Evolutionary conservation across 2,888 invertebrate genomes (phyloP), one percentile per base, ranked within the genome.

Genomic region (Drosophila paracracens): DNA sequence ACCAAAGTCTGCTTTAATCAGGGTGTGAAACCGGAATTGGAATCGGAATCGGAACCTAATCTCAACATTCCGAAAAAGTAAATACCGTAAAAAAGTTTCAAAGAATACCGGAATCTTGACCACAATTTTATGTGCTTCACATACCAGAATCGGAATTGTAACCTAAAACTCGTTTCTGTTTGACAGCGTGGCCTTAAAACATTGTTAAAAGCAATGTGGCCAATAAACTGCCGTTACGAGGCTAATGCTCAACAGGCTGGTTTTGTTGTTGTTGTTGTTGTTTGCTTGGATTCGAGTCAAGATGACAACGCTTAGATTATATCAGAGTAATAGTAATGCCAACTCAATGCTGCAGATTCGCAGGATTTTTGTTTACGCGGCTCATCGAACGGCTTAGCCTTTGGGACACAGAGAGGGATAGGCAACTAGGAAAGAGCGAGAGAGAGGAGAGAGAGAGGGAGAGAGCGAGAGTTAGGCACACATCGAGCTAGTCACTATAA

Each of bases 131-230:
- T 4, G 21, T 16, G 16, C 4, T 25, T 25, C 25, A 4, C 25
- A 8, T 25, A 25, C 16, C 46, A 25, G 16, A 25, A 46, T 46
- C 16, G 16, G 25, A 46, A 46, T 25, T 46, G 46, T 46, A 4
- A 25, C 13, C 25, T 25, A 8, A 46, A 46, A 46, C 16, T 25
- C 8, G 46, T 16, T 25, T 25, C 16, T 16, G 46, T 4, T 25
- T 46, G 46, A 46, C 46, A 46, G 25, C 46, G 10, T 43, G 21
- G 43, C 21, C 56, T 50, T 58, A 40, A 56, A 35, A 51, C 56
- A 68, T 70, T 67, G 81, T 84, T 71, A 89, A 89, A 84, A 72
- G 57, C 70, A 87, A 84, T 84, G 83, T 56, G 40, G 2, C 65
- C 43, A 68, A 73, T 75, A 78, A 78, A 76, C 65, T 57, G 52